These are phyloP conservation scores for Ormyrus rosae DNA, from an alignment of 2,888 invertebrate genomes.

Conservation along the genomic window DNA sequence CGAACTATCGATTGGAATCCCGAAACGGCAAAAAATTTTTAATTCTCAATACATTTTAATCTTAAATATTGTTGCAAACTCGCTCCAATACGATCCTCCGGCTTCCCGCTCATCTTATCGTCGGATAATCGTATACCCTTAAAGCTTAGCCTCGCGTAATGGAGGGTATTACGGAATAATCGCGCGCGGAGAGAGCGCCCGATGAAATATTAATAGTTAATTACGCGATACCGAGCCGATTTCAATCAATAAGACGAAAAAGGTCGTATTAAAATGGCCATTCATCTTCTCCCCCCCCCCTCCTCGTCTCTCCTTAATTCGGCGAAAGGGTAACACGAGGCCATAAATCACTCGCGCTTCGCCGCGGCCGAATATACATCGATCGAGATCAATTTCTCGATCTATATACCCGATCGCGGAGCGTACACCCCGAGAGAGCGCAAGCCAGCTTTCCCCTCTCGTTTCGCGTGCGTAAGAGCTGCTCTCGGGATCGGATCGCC, in stretches of 20 bases:
- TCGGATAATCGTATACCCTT: slow-evolving; percentile 17
- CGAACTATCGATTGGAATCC: no score
- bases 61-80: no score
- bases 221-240: slow-evolving; percentile 48
- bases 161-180: slow-evolving; percentile 40
- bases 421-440: background rate
- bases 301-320: slow-evolving; percentile 27
- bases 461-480: no score
- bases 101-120: background rate
- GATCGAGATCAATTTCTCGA: slow-evolving; percentile 22
- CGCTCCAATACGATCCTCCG: no score
- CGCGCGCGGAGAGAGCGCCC: background rate
- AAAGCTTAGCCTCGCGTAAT: slow-evolving; percentile 16
- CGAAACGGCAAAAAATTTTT: no score
- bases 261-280: slow-evolving; percentile 30
- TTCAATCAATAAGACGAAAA: slow-evolving; percentile 44
- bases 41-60: no score
- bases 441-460: background rate
- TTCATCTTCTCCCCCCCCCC: slow-evolving; percentile 25
- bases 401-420: background rate
- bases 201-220: slow-evolving; percentile 55
- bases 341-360: slow-evolving; percentile 41
- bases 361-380: background rate
- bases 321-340: slow-evolving; percentile 26
- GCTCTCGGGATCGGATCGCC: no score